Conservation (phyloP, 1,140 invertebrate genomes). For the Bombus fervidus region DNA sequence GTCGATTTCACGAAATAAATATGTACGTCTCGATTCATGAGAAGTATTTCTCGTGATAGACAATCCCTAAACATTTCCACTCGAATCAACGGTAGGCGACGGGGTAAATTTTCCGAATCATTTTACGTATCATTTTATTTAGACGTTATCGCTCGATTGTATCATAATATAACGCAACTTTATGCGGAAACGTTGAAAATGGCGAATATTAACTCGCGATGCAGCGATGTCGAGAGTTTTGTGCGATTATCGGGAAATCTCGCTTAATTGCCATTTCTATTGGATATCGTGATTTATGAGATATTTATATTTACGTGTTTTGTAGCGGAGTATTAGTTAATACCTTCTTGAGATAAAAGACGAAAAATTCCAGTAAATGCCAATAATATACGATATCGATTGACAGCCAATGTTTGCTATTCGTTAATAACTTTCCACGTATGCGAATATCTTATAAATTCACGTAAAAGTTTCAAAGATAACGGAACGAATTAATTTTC, state of each 20-base stretch:
- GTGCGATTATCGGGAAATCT: not conserved
- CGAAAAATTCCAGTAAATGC: no score
- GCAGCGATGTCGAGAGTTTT: not conserved
- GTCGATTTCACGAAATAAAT: not conserved
- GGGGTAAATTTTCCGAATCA: not conserved
- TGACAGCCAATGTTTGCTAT: no score
- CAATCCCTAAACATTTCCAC: not conserved
- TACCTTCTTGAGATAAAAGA: no score
- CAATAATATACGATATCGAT: no score
- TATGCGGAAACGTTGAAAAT: not conserved
- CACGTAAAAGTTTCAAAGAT: not conserved
- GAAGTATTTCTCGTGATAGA: not conserved
- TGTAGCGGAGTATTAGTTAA: not conserved
- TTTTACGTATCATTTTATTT: not conserved
- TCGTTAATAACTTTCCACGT: no score
- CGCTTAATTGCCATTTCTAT: not conserved
- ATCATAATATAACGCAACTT: not conserved
- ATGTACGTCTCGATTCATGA: not conserved
- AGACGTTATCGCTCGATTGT: not conserved
- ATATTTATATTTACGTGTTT: not conserved
- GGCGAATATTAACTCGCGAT: not conserved
- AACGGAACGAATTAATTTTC: not conserved
- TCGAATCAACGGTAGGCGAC: not conserved
- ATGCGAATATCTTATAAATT: no score
- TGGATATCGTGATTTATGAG: not conserved